Percentiles rank a stretch among this genome's conserved stretches.
phyloP scores from a whole-genome alignment of 2,113 vertebrate species.

The Lonchura striata region DNA sequence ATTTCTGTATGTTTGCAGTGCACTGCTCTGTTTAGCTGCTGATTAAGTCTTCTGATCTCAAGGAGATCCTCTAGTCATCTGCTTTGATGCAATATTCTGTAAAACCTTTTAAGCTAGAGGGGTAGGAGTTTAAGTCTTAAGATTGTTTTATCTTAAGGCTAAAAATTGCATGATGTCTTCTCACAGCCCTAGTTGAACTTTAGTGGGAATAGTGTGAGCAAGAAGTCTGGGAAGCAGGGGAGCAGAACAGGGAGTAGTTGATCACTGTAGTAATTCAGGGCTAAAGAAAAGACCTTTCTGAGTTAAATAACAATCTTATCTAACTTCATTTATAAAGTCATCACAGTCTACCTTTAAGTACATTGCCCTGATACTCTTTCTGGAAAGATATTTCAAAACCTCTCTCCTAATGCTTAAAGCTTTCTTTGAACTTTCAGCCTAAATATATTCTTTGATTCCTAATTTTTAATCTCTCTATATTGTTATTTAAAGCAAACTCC shows the following conservation, averaged over 20 bases:
- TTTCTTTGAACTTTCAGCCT: background rate
- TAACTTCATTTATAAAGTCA: background rate
- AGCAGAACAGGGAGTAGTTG: background rate
- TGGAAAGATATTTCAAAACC: background rate
- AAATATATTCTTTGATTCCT: background rate
- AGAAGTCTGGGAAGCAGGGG: background rate
- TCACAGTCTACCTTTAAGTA: background rate
- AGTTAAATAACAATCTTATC: background rate
- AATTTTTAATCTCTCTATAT: background rate
- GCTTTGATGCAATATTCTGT: background rate
- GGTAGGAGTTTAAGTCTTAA: background rate
- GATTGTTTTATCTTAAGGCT: background rate
- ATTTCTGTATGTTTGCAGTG: background rate
- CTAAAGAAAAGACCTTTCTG: background rate
- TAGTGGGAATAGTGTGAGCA: background rate
- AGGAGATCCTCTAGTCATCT: background rate
- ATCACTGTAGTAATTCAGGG: background rate
- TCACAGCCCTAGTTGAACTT: background rate
- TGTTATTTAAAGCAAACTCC: background rate
- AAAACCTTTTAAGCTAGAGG: background rate
- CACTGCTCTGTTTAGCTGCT: background rate
- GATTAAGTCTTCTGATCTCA: background rate
- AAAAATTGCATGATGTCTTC: background rate
- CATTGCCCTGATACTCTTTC: background rate
- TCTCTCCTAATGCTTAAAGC: background rate